These are phyloP conservation scores for Lepidurus couesii DNA, from an alignment of 1,140 invertebrate species.

Conservation along the genomic window DNA sequence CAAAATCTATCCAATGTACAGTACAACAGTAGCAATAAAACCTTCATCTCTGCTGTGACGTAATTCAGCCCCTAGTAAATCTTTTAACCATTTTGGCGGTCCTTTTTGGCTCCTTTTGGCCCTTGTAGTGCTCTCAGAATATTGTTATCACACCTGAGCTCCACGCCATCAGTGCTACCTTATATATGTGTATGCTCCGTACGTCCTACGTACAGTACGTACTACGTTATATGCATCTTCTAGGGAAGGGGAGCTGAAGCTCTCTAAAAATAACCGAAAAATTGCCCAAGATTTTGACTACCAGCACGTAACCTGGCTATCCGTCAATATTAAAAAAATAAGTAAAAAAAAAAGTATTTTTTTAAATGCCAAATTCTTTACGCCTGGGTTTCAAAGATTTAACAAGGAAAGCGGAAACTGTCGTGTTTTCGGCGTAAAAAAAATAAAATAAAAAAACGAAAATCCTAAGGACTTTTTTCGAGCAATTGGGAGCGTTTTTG, in stretches of 20 bases:
- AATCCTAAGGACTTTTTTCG: no score
- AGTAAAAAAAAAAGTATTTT: no score
- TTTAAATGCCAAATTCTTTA: neutral
- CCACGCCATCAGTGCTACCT: neutral
- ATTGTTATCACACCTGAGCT: conserved; percentile 22
- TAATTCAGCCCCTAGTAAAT: neutral
- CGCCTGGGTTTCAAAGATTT: neutral
- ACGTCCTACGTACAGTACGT: no score
- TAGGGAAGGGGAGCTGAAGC: neutral
- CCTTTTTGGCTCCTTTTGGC: neutral
- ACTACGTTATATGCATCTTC: neutral
- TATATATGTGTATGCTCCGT: no score
- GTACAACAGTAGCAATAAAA: neutral
- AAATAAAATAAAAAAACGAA: no score
- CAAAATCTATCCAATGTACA: neutral
- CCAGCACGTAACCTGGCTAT: neutral
- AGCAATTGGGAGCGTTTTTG: no score
- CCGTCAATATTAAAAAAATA: neutral
- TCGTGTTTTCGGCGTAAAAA: no score
- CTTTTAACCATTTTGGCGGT: neutral
- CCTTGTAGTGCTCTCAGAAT: neutral
- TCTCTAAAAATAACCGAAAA: neutral
- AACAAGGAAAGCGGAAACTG: neutral
- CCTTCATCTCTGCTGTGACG: neutral
- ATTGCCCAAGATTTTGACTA: neutral